Evolutionary conservation across 1,140 invertebrate genomes (phyloP), one percentile per base, ranked within the genome.

Genomic region (Ericerus pela): DNA sequence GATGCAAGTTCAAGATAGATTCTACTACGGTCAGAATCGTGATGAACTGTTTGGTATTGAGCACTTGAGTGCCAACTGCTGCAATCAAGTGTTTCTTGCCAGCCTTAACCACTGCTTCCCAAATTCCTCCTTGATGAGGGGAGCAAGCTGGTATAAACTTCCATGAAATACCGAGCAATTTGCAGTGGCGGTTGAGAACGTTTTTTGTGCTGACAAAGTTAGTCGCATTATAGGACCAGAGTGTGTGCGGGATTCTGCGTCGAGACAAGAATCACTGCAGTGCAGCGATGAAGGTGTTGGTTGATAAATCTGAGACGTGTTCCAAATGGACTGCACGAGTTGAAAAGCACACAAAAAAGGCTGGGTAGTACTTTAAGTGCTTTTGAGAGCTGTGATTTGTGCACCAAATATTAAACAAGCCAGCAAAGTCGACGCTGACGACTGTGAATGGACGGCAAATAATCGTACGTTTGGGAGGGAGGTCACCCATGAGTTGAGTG

Each of bases 251-350:
- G 16, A 24, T 52, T 16, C 64, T 64, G 31, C 63, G 47, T 47
- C 64, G 41, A 1, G 61, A 43, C 11, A 67, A 60, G 47, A 70
- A 68, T 16, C 65, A 26, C 30, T 56, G 54, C 1, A 67, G 54
- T 10, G 61, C 62, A 14, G 55, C 51, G 10, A 70, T 22, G 55
- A 66, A 69, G 18, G 37, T 56, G 6, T 63, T 61, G 2, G 66
- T 65, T 8, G 54, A 58, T 2, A 71, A 51, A 55, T 64, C 62
- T 24, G 20, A 51, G 0, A 70, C 63, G 1, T 68, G 54, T 52
- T 72, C 69, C 20, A 70, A 54, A 59, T 71, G 68, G 1, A 70
- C 55, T 1, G 69, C 67, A 24, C 63, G 63, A 0, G 64, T 64
- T 0, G 61, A 38, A 22, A 67, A 54, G 62, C 68, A 72, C 2